Conservation (phyloP, 2,113 vertebrate species). For the Pomatorhinus ruficollis region DNA sequence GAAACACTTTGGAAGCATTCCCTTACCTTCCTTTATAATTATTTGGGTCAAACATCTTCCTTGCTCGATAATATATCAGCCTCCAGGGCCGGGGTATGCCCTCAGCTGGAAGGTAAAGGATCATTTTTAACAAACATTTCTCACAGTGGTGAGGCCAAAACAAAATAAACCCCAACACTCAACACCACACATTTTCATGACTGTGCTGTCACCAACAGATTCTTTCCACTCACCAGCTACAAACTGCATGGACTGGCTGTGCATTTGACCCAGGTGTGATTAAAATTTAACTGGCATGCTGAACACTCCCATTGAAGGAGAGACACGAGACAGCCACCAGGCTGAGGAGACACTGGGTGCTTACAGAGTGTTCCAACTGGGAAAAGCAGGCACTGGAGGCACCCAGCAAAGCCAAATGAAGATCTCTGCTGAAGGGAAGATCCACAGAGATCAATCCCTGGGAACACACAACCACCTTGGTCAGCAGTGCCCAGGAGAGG, state of each 20-base stretch:
- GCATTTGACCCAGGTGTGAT: background rate
- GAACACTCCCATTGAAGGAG: background rate
- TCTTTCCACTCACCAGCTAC: background rate
- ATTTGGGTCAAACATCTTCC: slow-evolving; percentile 75
- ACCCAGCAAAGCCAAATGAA: background rate
- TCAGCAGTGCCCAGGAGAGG: background rate
- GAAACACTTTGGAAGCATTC: background rate
- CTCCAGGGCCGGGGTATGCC: slow-evolving; percentile 74
- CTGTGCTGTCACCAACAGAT: background rate
- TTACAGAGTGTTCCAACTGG: background rate
- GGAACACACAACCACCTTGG: background rate
- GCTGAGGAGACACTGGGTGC: background rate
- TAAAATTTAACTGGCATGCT: background rate
- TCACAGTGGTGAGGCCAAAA: background rate
- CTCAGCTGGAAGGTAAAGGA: slow-evolving; percentile 51
- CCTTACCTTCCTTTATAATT: slow-evolving; percentile 79
- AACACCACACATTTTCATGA: background rate
- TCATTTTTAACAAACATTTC: background rate
- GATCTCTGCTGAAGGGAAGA: background rate
- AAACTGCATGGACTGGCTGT: background rate
- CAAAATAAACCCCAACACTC: background rate
- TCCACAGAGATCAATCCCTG: background rate
- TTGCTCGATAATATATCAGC: slow-evolving; percentile 71
- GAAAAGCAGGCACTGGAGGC: background rate
- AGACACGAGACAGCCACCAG: background rate